A percentile compares a stretch with the other conserved stretches of the same genome.
phyloP scores from a whole-genome alignment of 2,797 vertebrate species.

The Lindbergichthys nudifrons region DNA sequence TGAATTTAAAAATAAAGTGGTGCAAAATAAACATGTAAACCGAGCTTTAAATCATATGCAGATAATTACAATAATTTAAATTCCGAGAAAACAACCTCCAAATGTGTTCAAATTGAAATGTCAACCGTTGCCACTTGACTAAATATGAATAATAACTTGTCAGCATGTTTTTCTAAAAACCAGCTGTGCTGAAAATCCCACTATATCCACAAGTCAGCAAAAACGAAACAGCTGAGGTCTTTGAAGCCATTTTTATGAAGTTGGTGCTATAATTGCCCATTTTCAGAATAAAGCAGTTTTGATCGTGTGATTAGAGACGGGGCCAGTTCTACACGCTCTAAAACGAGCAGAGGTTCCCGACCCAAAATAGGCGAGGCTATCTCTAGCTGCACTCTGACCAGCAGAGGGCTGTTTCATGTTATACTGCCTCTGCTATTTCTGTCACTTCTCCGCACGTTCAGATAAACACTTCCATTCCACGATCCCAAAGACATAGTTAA shows the following conservation, averaged over 20 bases:
- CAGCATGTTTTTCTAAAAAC: conserved; percentile 50
- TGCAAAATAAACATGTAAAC: conserved; percentile 6
- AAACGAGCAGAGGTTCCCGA: conserved; percentile 72
- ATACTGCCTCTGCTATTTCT: conserved; percentile 76
- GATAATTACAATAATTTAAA: conserved; percentile 9
- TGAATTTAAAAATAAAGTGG: not conserved
- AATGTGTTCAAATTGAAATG: conserved; percentile 9
- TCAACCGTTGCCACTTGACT: conserved; percentile 6
- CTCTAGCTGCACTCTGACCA: conserved; percentile 62
- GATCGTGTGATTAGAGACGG: conserved; percentile 75
- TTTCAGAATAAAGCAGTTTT: conserved; percentile 73
- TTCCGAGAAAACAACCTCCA: not conserved
- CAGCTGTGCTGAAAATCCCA: conserved; percentile 55
- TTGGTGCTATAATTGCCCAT: conserved; percentile 72
- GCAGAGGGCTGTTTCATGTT: conserved; percentile 79
- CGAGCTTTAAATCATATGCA: not conserved
- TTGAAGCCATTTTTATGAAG: conserved; percentile 62
- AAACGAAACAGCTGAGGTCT: conserved; percentile 49
- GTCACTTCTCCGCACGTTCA: conserved; percentile 69
- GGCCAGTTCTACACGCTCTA: conserved; percentile 55
- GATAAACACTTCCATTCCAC: conserved; percentile 83
- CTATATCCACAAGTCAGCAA: conserved; percentile 62
- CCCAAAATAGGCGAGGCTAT: conserved; percentile 74
- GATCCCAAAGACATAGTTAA: conserved; percentile 79
- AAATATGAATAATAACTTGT: conserved; percentile 48